Evolutionary conservation across 92 coral and sea anemone genomes (phyloP), one percentile per base, ranked within the genome.

Genomic region (Paragorgia papillata): DNA sequence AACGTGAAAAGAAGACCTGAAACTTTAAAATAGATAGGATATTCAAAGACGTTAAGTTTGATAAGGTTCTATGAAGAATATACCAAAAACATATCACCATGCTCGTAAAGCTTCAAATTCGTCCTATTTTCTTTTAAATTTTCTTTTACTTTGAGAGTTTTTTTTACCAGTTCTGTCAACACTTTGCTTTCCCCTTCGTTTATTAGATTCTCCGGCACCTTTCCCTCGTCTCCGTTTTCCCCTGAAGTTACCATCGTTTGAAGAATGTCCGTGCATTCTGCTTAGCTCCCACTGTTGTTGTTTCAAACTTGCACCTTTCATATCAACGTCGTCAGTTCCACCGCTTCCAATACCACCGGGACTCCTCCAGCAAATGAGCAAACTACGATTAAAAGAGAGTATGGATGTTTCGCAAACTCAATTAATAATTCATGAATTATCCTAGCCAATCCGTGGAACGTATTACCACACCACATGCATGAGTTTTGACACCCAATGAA

Each of bases 241-340:
- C 49, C 65, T 59, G 6, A 43, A 25, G 40, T 62, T 71, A 9
- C 18, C 40, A 21, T 39, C 57, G 35, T 33, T 60, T 43, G 71
- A 68, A 58, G 69, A 46, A 37, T 44, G 20, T 17, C 57, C 57
- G n/a, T n/a, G n/a, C 77, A 70, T 70, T 70, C 77, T 70, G 62
- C 88, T 87, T 59, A 85, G 91, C 57, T 94, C 98, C 98, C 98
- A 94, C 10, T 80, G 75, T 56, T 91, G 87, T 75, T 94, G 97
- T 65, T 94, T 94, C 80, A 87, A 74, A 56, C 92, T 86, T 29
- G 90, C 95, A 12, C 92, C 89, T 39, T 84, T 82, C 73, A 86
- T 85, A 62, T 48, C 74, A 28, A 91, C 84, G 66, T 94, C 97
- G 57, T 82, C 87, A 33, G 80, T 62, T 13, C 97, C 97, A 13